These are phyloP conservation scores for Liodrosophila aerea DNA, from an alignment of 2,888 invertebrate genomes.

Conservation along the genomic window DNA sequence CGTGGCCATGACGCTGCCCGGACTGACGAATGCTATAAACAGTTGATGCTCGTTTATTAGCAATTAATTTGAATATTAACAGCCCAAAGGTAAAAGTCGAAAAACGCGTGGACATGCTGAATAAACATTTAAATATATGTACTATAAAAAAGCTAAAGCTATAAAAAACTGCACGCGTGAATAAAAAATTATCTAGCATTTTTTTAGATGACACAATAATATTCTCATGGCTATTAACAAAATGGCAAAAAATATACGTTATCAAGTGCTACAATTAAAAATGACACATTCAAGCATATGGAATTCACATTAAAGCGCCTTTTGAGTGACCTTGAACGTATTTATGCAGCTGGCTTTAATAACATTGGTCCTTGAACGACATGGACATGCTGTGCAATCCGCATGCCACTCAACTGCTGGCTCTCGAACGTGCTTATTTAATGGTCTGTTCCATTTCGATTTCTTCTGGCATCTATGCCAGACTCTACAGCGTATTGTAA, in stretches of 20 bases:
- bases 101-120: conserved; percentile 56
- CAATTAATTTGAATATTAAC: conserved; percentile 71
- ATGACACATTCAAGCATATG: too few species aligned
- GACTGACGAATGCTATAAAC: conserved; percentile 54
- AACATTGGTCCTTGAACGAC: conserved; percentile 11
- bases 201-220: conserved; percentile 2
- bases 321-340: conserved; percentile 13
- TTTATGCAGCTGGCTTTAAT: conserved; percentile 8
- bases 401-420: conserved; percentile 21
- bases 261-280: too few species aligned
- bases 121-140: conserved; percentile 49
- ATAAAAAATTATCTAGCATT: background rate
- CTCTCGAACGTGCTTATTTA: conserved; percentile 44
- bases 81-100: conserved; percentile 48
- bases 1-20: conserved; percentile 28
- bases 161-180: conserved; percentile 9
- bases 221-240: conserved; percentile 8
- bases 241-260: conserved; percentile 5
- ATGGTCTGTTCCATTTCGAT: conserved; percentile 33
- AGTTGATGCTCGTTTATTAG: conserved; percentile 59
- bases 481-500: conserved; percentile 30
- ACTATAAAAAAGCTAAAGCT: conserved; percentile 3
- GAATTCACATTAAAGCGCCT: background rate
- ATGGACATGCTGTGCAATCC: conserved; percentile 22
- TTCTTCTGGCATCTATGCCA: conserved; percentile 32